Evolutionary conservation across 1,140 invertebrate species (phyloP).

Genomic region (Latrodectus geometricus): DNA sequence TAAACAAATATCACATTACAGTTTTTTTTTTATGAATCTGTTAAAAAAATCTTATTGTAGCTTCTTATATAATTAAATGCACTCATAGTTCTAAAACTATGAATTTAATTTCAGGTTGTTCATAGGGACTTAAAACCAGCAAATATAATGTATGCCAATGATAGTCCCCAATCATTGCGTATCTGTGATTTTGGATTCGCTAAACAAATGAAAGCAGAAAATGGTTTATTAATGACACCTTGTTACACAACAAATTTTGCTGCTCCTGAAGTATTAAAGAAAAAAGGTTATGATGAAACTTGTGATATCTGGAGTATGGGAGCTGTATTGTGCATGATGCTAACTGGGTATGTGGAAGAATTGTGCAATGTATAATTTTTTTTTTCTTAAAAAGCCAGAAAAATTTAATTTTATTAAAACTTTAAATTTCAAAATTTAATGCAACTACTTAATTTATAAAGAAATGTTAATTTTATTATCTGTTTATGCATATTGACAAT

Average conservation of each 20-base stretch:
- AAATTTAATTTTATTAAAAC: not conserved
- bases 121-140: conserved; percentile 79
- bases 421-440: not conserved
- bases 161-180: conserved; percentile 83
- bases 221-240: conserved; percentile 98
- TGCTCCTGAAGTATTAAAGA: conserved; percentile 96
- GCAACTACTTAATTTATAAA: too few relatives aligned
- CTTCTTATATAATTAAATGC: too few relatives aligned
- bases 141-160: conserved; percentile 92
- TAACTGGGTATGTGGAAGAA: conserved; percentile 76
- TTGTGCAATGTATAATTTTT: not conserved
- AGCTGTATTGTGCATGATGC: conserved; percentile 95
- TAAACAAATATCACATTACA: too few relatives aligned
- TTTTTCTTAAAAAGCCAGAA: not conserved
- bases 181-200: conserved; percentile 98
- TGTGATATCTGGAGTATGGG: conserved; percentile 99
- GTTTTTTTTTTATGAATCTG: too few relatives aligned
- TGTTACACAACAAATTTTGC: conserved; percentile 99
- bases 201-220: conserved; percentile 95
- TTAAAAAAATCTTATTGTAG: too few relatives aligned
- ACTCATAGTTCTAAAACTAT: too few relatives aligned
- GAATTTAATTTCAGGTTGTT: conserved; percentile 75
- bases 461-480: too few relatives aligned
- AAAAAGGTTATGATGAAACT: conserved; percentile 95
- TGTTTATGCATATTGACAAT: not conserved